Percentiles rank a stretch among this genome's conserved stretches.
Conservation (phyloP, 2,113 vertebrate genomes). For the Lichenostomus cassidix region DNA sequence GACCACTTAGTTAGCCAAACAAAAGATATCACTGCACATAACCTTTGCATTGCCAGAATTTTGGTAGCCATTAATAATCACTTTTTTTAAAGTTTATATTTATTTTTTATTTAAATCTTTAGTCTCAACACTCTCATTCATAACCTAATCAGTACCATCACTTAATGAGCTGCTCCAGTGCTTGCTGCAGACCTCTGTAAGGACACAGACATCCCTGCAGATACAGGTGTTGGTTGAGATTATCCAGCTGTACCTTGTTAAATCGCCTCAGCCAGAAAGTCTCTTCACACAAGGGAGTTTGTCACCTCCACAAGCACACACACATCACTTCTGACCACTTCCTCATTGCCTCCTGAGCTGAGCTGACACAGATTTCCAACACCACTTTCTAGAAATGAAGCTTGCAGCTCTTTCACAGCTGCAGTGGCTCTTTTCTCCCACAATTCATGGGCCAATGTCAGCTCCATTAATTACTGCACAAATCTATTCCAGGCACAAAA, state of each 20-base stretch:
- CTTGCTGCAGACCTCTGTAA: background rate
- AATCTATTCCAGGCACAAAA: background rate
- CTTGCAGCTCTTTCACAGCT: background rate
- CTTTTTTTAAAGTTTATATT: too few species aligned
- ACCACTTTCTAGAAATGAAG: background rate
- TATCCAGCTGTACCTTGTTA: background rate
- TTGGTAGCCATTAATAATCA: background rate
- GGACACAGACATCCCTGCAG: background rate
- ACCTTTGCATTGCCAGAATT: background rate
- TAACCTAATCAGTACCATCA: background rate
- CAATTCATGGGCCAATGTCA: background rate
- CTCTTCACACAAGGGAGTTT: background rate
- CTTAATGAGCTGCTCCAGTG: background rate
- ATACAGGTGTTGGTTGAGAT: fast-evolving
- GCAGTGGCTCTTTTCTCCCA: background rate
- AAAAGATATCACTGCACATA: background rate
- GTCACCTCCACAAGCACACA: background rate
- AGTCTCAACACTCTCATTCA: background rate
- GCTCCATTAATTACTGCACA: background rate
- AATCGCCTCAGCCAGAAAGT: background rate
- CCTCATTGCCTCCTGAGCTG: background rate
- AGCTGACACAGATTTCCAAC: background rate
- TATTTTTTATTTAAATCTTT: background rate
- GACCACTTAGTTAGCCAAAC: background rate
- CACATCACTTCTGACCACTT: background rate